Evolutionary conservation across 2,888 invertebrate species (phyloP).

Genomic region (Metacarcinus magister): DNA sequence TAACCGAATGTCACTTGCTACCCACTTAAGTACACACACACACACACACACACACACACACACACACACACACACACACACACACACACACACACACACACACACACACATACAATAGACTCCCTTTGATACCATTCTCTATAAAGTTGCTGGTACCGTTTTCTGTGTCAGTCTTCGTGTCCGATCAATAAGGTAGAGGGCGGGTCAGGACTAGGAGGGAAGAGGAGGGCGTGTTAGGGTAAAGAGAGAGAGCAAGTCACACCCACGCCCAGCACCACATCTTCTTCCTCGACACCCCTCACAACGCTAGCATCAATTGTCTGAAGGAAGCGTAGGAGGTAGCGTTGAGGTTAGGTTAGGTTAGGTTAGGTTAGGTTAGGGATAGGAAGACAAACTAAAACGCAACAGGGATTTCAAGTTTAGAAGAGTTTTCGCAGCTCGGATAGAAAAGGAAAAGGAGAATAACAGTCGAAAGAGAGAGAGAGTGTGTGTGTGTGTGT

Average conservation of each 20-base stretch:
- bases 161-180: neutral
- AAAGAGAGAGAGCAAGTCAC: neutral
- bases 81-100: neutral
- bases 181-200: neutral
- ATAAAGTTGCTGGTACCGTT: neutral
- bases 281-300: neutral
- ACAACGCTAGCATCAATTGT: too few species aligned
- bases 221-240: conserved; percentile 6
- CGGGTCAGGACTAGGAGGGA: neutral
- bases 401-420: neutral
- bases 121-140: neutral
- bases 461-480: neutral
- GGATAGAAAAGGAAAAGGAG: neutral
- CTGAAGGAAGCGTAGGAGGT: too few species aligned
- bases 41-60: conserved; percentile 2
- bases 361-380: neutral
- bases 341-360: too few species aligned
- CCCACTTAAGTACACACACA: neutral
- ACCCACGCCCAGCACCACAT: neutral
- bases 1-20: neutral
- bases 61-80: neutral
- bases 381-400: neutral
- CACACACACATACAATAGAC: neutral
- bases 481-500: neutral
- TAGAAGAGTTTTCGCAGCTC: neutral